These are phyloP conservation scores for Rhincodon typus DNA, from an alignment of 2,797 vertebrate genomes.

Conservation along the genomic window DNA sequence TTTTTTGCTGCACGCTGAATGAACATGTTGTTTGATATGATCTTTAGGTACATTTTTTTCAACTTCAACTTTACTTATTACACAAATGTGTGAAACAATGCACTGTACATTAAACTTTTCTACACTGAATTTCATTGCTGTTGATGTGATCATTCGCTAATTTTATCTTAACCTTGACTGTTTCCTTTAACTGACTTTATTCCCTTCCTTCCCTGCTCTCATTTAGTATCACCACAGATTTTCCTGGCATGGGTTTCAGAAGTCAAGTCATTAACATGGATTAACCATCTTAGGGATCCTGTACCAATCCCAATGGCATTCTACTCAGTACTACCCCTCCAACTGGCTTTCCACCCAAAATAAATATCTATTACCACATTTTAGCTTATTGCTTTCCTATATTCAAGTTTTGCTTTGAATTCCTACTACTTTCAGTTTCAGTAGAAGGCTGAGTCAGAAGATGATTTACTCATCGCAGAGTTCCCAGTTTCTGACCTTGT, in stretches of 20 bases:
- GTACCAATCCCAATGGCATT: neutral
- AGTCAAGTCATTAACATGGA: neutral
- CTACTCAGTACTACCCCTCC: neutral
- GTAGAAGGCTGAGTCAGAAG: neutral
- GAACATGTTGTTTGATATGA: too few relatives aligned
- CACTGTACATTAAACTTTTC: neutral
- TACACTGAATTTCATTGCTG: neutral
- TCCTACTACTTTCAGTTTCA: neutral
- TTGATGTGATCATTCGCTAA: neutral
- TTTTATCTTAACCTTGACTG: neutral
- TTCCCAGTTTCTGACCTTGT: too few relatives aligned
- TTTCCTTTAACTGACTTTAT: neutral
- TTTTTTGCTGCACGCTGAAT: neutral
- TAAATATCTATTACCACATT: neutral
- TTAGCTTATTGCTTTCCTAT: neutral
- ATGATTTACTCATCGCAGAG: too few relatives aligned
- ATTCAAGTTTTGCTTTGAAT: neutral
- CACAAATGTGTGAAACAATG: neutral
- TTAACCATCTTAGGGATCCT: neutral
- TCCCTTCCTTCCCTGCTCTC: neutral
- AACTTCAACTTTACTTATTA: neutral
- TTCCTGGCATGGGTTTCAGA: neutral
- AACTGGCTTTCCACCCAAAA: neutral
- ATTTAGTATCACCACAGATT: neutral
- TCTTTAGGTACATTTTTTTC: neutral